Evolutionary conservation across 2,113 vertebrate species (phyloP).

Genomic region (Acinonyx jubatus): DNA sequence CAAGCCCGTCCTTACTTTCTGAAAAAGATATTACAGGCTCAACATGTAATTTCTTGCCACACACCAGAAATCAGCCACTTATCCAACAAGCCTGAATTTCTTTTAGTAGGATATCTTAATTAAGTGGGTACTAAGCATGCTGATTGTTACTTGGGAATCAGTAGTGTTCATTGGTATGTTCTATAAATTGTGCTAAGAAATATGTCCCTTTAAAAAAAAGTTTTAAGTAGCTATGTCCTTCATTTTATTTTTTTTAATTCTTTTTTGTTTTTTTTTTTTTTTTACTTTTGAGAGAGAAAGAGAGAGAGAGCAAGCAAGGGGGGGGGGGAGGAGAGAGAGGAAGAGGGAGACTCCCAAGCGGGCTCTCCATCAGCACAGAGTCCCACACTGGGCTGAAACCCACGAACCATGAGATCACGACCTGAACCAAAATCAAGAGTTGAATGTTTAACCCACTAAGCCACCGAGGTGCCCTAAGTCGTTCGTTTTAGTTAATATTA

Average conservation of each 20-base stretch:
- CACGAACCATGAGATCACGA: too few species aligned
- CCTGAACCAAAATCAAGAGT: too few species aligned
- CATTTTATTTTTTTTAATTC: neutral
- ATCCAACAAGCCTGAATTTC: neutral
- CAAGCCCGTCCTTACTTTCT: neutral
- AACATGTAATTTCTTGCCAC: neutral
- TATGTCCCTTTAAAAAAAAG: neutral
- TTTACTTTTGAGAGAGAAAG: too few species aligned
- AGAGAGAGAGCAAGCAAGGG: too few species aligned
- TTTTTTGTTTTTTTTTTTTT: too few species aligned
- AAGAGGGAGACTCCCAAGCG: too few species aligned
- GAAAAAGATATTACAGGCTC: neutral
- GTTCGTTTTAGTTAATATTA: constrained; percentile 1
- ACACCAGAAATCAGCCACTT: neutral
- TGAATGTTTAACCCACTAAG: too few species aligned
- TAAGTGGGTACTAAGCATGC: neutral
- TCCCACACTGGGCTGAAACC: too few species aligned
- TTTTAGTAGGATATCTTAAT: neutral
- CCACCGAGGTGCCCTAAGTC: neutral
- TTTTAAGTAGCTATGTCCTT: neutral
- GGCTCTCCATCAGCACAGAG: too few species aligned
- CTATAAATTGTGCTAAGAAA: neutral
- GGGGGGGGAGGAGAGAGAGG: too few species aligned
- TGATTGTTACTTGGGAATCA: neutral
- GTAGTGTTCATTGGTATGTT: neutral